Conservation (phyloP, 2,888 invertebrate genomes). For the Azorinus chamasolen region DNA sequence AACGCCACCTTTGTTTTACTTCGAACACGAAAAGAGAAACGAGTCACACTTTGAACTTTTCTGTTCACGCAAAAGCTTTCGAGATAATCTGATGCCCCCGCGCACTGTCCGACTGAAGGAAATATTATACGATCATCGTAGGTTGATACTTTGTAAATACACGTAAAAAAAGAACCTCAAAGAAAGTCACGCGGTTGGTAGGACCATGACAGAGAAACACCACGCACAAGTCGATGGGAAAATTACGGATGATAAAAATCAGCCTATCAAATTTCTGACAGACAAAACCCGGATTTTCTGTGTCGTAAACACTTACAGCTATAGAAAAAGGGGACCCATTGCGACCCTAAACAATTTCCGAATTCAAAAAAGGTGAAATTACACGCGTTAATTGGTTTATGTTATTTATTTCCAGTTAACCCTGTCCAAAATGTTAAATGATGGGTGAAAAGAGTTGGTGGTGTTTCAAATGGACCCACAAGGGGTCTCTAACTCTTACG, state of each 20-base stretch:
- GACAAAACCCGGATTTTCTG: constrained; percentile 20
- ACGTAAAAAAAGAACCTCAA: no score
- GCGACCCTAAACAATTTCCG: not conserved
- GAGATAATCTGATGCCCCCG: not conserved
- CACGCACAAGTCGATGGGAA: constrained; percentile 19
- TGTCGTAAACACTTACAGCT: not conserved
- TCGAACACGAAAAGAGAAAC: constrained; percentile 22
- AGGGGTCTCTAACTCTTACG: no score
- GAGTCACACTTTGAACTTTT: constrained; percentile 1
- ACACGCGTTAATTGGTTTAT: not conserved
- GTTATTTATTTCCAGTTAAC: not conserved
- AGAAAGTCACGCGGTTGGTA: not conserved
- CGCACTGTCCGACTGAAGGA: not conserved
- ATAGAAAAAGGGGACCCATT: not conserved
- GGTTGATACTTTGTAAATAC: no score
- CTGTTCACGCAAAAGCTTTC: not conserved
- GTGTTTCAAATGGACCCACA: no score
- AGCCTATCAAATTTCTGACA: constrained; percentile 38
- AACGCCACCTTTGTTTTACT: constrained; percentile 62
- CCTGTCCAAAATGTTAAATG: no score
- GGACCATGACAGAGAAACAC: constrained; percentile 19
- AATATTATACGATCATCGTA: no score
- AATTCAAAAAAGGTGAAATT: not conserved
- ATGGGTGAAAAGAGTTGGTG: no score
- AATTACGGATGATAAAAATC: constrained; percentile 33